Base-by-base conservation (phyloP, 2,113 vertebrate species). In the Gadus macrocephalus region DNA sequence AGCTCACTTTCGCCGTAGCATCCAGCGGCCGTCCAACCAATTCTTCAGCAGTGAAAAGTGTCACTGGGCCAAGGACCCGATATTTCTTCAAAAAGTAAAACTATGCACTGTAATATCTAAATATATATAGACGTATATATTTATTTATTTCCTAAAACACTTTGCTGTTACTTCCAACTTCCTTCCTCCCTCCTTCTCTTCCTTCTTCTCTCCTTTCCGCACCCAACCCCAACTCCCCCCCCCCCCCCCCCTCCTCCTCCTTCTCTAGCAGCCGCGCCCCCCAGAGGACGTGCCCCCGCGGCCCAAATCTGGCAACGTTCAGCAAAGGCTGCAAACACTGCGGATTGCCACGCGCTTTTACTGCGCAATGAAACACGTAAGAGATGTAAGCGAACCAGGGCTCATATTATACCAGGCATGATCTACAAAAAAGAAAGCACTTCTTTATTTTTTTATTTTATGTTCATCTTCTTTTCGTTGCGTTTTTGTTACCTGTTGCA, bases 301-400 rank as follows among this genome's bases (percentile, higher is more conserved):
- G 82, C 85, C 89, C 87, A 91, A 91, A 90, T 90, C 88, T 89
- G 87, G 89, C 87, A 89, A 91, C 80, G 87, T 90, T 89, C 88
- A 91, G 87, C 90, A 90, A 90, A 90, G 89, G 88, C 85, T 91
- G 88, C 90, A 91, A 91, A 91, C 90, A 80, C 87, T 91, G 80
- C 89, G 89, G 90, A 91, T 90, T 85, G 90, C 90, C 81, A 90
- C 90, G 74, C 90, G 88, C 87, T 91, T 91, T 91, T 91, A 91
- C 89, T 90, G 90, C 84, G 89, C 90, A 86, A 89, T 91, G 88
- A 91, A 90, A 91, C 89, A 90, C 88, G 90, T 91, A 91, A 91
- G 90, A 91, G 87, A 90, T 87, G 88, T 89, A 90, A 89, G 88
- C 82, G 64, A 90, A 87, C 86, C 83, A 89, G 86, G 88, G 87